phyloP scores from a whole-genome alignment of 1,140 invertebrate species.

The Pseudobourletiella spinata region DNA sequence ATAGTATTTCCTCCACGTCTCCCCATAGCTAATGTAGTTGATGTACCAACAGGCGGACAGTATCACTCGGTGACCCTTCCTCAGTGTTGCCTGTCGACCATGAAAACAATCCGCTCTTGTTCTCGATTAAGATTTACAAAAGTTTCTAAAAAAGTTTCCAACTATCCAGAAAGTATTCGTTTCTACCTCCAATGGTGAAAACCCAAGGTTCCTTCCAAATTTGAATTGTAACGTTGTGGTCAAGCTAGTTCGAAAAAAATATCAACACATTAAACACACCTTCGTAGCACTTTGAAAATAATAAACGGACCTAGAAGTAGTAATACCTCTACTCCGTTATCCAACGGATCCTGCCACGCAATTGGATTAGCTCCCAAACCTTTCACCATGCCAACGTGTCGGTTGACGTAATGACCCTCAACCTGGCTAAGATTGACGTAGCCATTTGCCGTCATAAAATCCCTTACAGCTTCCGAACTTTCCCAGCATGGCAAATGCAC shows the following conservation, averaged over 20 bases:
- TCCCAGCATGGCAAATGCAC: slow-evolving; percentile 45
- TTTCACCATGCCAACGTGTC: slow-evolving; percentile 24
- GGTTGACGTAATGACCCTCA: slow-evolving; percentile 16
- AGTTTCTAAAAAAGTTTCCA: background rate
- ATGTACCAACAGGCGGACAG: slow-evolving; percentile 80
- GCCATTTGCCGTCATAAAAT: slow-evolving; percentile 18
- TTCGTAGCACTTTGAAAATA: background rate
- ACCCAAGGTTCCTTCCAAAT: slow-evolving; percentile 62
- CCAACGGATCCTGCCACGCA: slow-evolving; percentile 89
- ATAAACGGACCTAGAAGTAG: background rate
- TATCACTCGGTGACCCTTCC: slow-evolving; percentile 53
- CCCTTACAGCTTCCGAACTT: slow-evolving; percentile 18
- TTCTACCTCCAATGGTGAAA: no score
- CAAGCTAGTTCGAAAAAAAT: slow-evolving; percentile 39
- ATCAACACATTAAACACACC: background rate
- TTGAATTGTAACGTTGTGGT: slow-evolving; percentile 58
- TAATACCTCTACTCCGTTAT: slow-evolving; percentile 55
- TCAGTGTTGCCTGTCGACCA: slow-evolving; percentile 35
- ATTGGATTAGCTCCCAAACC: slow-evolving; percentile 48
- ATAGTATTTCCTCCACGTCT: slow-evolving; percentile 71
- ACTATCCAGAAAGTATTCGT: slow-evolving; percentile 36
- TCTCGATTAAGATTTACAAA: background rate
- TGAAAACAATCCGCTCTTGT: background rate
- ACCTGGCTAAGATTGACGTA: slow-evolving; percentile 19
- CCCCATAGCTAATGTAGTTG: slow-evolving; percentile 59